Evolutionary conservation across 2,888 invertebrate species (phyloP), one percentile per base, ranked within the genome.

Genomic region (Sisyra nigra): DNA sequence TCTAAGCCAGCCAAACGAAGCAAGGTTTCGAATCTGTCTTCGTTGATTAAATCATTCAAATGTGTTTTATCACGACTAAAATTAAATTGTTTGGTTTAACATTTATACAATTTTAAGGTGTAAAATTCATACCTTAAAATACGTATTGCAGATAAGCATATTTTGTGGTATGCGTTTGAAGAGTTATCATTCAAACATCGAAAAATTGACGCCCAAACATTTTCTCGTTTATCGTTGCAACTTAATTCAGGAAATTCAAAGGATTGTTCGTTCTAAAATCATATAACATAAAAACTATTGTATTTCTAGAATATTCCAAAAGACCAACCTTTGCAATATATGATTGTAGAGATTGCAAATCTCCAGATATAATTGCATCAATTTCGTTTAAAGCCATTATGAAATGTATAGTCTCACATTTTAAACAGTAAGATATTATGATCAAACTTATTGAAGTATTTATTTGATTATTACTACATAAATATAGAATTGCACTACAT

Each of bases 21-120:
- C 38, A 89, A 61, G n/a, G 70, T 65, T 48, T 70, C 66, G 37
- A 89, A 64, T 67, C 79, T 75, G 51, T 77, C 74, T 46, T 72
- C 69, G 51, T 74, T 76, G 10, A 87, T 68, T 44, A 83, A 59
- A 51, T 71, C 69, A 50, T 81, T 75, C 40, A 89, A 63, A 45
- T 75, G 72, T 14, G 68, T 66, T 64, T 85, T 85, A 52, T 91
- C 88, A 13, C 91, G 79, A 52, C 88, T 86, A 52, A 58, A 71
- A 17, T 24, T 24, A 24, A 24, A 24, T 24, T 24, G 7, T 24
- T 5, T 24, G 24, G n/a, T n/a, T n/a, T n/a, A n/a, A n/a, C n/a
- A n/a, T n/a, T n/a, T 9, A 8, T 8, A 13, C 11, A 15, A 3
- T 37, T 41, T 17, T 17, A 41, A 14, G 19, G 17, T 42, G 19